Base-by-base conservation (phyloP, 2,113 vertebrate species). In the Zapornia atra region DNA sequence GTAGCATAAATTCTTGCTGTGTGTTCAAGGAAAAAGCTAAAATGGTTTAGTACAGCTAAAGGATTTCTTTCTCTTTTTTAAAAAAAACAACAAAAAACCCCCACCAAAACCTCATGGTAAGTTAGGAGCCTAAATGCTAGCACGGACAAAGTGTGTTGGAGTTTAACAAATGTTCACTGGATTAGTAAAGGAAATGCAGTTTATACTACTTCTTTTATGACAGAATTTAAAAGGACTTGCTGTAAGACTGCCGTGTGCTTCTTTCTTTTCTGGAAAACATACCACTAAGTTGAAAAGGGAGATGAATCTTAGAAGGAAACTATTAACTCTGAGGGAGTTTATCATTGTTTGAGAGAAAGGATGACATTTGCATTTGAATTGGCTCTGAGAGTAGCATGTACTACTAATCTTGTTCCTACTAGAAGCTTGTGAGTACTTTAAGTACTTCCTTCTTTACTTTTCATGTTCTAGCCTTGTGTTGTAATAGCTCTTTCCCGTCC, bases 281-380 rank as follows among this genome's bases (percentile, higher is more conserved):
- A 98, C 98, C 84, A 98, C 98, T 98, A 98, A 88, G 96, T 99
- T 98, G 98, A 99, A 99, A 98, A 98, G 98, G 98, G 98, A 98
- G 98, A 98, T 99, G 98, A 98, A 98, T 99, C 99, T 99, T 98
- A 98, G 98, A 98, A 98, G 98, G 98, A 99, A 99, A 99, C 99
- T 98, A 99, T 99, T 99, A 99, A 99, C 99, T 99, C 98, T 97
- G 98, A 98, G 98, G 98, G 98, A 99, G 99, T 99, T 99, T 99
- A 99, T 99, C 99, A 98, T 99, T 99, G 99, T 99, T 99, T 98
- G 98, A 98, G 98, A 98, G 98, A 98, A 98, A 98, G 98, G 97
- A 94, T 93, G 76, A n/a, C 72, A 99, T 99, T 99, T 99, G 98
- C 99, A 99, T 99, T 98, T 99, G 99, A 99, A 99, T 99, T 96